A percentile compares a stretch with the other conserved stretches of the same genome.
Conservation (phyloP, 2,888 invertebrate genomes). For the Thymelicus sylvestris region DNA sequence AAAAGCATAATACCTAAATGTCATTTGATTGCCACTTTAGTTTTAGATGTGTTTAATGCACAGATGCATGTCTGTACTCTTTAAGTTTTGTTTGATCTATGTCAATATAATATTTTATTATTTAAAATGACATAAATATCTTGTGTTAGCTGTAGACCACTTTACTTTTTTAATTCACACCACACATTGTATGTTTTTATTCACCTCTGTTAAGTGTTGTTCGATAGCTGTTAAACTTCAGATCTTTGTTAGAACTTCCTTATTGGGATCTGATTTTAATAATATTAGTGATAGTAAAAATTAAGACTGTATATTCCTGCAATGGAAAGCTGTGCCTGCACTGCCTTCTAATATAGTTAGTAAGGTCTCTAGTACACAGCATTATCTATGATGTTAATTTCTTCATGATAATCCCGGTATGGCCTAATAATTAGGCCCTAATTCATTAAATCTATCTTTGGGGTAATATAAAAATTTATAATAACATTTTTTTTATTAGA, state of each 20-base stretch:
- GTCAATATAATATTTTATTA: background rate
- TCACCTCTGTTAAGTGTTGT: background rate
- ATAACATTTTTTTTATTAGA: background rate
- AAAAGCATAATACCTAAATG: background rate
- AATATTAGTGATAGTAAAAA: conserved; percentile 19
- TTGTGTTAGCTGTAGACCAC: background rate
- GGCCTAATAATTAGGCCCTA: conserved; percentile 1
- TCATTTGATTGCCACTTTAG: background rate
- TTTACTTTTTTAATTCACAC: background rate
- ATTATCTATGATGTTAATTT: background rate
- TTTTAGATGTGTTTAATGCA: background rate
- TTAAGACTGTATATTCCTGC: conserved; percentile 26
- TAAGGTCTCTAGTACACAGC: conserved; percentile 20
- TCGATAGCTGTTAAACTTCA: conserved; percentile 15
- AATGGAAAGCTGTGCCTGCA: conserved; percentile 22
- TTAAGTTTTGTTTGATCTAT: background rate
- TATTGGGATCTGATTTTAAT: conserved; percentile 2
- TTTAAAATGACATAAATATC: background rate
- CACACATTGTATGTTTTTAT: background rate
- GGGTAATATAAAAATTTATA: background rate
- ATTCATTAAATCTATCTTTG: background rate
- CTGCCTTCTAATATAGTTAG: conserved; percentile 18
- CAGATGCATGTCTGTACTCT: background rate
- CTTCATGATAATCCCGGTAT: background rate
- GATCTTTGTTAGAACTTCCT: conserved; percentile 1